Evolutionary conservation across 1,140 invertebrate genomes (phyloP), one percentile per base, ranked within the genome.

Genomic region (Lucilia cuprina): DNA sequence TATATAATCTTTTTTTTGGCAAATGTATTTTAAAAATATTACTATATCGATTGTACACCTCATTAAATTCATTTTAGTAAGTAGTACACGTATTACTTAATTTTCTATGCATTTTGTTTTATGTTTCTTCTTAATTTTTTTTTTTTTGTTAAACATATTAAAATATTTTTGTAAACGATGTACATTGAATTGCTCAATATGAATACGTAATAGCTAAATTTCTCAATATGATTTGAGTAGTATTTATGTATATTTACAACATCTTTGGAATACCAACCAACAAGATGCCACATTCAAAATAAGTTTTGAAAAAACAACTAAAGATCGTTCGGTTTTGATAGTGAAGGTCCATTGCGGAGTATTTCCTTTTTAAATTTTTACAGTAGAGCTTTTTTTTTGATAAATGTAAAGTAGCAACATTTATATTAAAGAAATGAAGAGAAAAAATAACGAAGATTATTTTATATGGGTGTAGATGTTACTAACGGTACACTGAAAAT

Each of bases 261-360:
- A 55, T 55, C 12, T 55, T 55, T 17, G 1, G 10, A n/a, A 12
- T 13, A 1, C 17, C 10, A 55, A 82, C 30, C 19, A 49, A 49
- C 4, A 21, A 17, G 41, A 35, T 49, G 14, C 47, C n/a, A 82
- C 41, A 49, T 47, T 80, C 14, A 70, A 83, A 70, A 34, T 35
- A 10, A 83, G 30, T 41, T 50, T 25, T 19, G 14, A 74, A 77
- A 30, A 77, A 65, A 83, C 50, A 70, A 65, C 10, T 41, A 82
- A 83, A 84, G 84, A 84, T 84, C 84, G 21, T 34, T 10, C 50
- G 14, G 12, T n/a, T 60, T 17, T 75, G 84, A 84, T 84, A 84
- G 84, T 84, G 60, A 84, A 84, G 84, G 84, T 84, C 84, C 84
- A 84, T 83, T 83, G 84, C 84, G 74, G 84, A 50, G 84, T 74